These are phyloP conservation scores for Eulithis prunata DNA, from an alignment of 2,888 invertebrate genomes.

Conservation along the genomic window DNA sequence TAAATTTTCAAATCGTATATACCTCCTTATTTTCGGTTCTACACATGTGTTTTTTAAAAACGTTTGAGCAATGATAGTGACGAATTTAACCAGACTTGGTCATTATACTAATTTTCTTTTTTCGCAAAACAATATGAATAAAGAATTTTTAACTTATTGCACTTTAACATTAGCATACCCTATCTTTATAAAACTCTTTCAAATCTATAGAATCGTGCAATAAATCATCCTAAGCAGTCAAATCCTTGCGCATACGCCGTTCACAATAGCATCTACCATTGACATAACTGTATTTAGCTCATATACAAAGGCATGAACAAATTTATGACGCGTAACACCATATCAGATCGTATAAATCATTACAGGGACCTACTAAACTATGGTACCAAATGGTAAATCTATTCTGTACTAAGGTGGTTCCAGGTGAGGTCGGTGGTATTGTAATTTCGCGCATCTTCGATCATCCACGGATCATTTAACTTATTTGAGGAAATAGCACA, in stretches of 20 bases:
- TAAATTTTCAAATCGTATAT: too few relatives aligned
- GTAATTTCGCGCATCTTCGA: constrained; percentile 63
- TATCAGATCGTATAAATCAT: constrained; percentile 60
- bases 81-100: too few relatives aligned
- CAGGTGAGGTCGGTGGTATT: constrained; percentile 34
- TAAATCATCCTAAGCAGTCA: constrained; percentile 26
- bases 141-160: not conserved
- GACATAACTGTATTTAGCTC: constrained; percentile 47
- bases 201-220: constrained; percentile 40
- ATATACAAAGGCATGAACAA: constrained; percentile 64
- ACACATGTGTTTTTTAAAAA: too few relatives aligned
- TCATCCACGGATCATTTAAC: constrained; percentile 64
- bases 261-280: constrained; percentile 48
- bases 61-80: too few relatives aligned
- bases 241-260: constrained; percentile 24
- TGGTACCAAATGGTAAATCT: too few relatives aligned
- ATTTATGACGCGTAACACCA: constrained; percentile 75
- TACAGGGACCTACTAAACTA: constrained; percentile 31
- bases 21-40: too few relatives aligned
- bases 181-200: constrained; percentile 10
- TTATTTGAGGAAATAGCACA: constrained; percentile 47
- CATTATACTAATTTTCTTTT: too few relatives aligned
- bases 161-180: constrained; percentile 16
- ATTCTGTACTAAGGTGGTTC: not conserved
- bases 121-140: too few relatives aligned